Conservation (phyloP, 2,888 invertebrate species). For the Drosophila flavopinicola region DNA sequence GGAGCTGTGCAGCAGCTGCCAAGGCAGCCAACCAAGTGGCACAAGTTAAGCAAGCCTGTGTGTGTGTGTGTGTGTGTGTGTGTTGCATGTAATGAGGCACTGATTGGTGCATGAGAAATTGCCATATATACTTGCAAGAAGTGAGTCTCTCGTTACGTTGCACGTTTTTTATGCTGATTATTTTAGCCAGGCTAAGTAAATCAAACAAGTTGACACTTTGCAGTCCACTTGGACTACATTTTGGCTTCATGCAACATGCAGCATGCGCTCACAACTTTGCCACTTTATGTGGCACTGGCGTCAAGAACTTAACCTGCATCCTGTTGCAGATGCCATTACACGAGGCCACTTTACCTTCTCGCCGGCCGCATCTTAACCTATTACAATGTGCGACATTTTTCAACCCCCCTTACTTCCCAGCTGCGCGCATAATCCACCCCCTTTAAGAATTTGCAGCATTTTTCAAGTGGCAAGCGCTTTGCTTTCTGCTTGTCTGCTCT, state of each 20-base stretch:
- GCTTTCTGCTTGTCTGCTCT: constrained; percentile 55
- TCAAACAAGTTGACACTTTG: constrained; percentile 78
- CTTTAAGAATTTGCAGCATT: constrained; percentile 47
- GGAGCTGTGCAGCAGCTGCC: constrained; percentile 38
- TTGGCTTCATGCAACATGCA: constrained; percentile 30
- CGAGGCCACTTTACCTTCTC: constrained; percentile 29
- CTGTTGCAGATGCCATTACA: constrained; percentile 63
- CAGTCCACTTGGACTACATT: constrained; percentile 52
- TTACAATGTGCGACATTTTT: constrained; percentile 76
- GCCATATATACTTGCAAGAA: constrained; percentile 29
- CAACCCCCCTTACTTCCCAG: constrained; percentile 2
- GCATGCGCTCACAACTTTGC: neutral
- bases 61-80: constrained; percentile 8
- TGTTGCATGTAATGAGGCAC: constrained; percentile 77
- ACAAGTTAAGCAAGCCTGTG: constrained; percentile 12
- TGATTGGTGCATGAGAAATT: constrained; percentile 77
- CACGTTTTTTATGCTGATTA: constrained; percentile 57
- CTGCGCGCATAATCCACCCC: too few species aligned
- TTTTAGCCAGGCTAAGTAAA: constrained; percentile 62
- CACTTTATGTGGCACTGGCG: constrained; percentile 52
- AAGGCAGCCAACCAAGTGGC: constrained; percentile 15
- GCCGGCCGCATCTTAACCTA: constrained; percentile 51
- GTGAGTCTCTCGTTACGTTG: constrained; percentile 30
- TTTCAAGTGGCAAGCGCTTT: constrained; percentile 72
- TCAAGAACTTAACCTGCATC: constrained; percentile 79